Base-by-base conservation (phyloP, 2,888 invertebrate genomes). In the Reticulitermes lucifugus region DNA sequence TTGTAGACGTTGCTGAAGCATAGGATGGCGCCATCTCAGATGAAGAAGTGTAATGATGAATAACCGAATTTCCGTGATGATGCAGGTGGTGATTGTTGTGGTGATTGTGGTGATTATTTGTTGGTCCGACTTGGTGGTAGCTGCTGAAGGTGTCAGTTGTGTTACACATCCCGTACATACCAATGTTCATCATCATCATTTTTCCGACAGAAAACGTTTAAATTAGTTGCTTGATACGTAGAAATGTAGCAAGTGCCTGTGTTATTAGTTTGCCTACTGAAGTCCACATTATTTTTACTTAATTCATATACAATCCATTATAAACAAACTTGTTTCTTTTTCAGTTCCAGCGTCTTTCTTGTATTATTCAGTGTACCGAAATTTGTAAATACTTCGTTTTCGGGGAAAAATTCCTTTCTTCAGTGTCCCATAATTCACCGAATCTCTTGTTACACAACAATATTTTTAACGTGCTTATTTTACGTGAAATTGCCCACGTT, bases 181-280 rank as follows among this genome's bases (percentile, higher is more conserved):
- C 94, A 93, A 95, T 93, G 93, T 95, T 95, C 95, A 95, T 95
- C 93, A 94, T 95, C 94, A 95, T 95, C 87, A 87, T 87, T 79
- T 83, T 86, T 83, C 43, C 79, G n/a, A 71, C 46, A n/a, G 41
- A 46, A 73, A 83, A 55, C 10, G 77, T 2, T 83, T 77, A 25
- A 25, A 51, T 18, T 25, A 46, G 29, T 29, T 79, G 51, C 18
- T 59, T 79, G 25, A 25, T 25, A n/a, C 65, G 25, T 10, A 65
- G 25, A 25, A 65, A 25, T 65, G n/a, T 65, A 10, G 25, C 25
- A 9, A n/a, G 5, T 25, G 9, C 65, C 65, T n/a, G n/a, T 10
- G 25, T 25, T 65, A 25, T 65, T 25, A n/a, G 1, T 7, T 60
- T n/a, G 7, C 4, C 3, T 65, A 65, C n/a, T 18, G 18, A 14